These are phyloP conservation scores for Apostichopus californicus DNA, from an alignment of 35 echinoderm and acorn worm species.

Conservation along the genomic window DNA sequence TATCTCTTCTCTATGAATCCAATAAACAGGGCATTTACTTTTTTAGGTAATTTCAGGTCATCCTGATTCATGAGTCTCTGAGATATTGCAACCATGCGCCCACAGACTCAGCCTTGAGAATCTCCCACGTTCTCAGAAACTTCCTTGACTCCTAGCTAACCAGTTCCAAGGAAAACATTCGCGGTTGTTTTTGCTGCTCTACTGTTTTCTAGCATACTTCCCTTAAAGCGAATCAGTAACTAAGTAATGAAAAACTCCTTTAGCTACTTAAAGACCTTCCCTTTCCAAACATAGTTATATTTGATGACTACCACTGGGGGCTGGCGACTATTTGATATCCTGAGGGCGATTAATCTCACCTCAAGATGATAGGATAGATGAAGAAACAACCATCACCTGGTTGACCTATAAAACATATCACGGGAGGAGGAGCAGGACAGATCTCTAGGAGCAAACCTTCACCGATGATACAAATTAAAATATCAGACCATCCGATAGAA, in stretches of 20 bases:
- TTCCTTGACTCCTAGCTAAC: constrained; percentile 39
- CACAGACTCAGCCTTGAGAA: constrained; percentile 42
- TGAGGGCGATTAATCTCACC: constrained; percentile 8
- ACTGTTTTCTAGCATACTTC: constrained; percentile 6
- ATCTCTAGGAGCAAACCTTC: background rate
- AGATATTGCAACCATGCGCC: constrained; percentile 21
- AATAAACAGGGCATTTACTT: constrained; percentile 31
- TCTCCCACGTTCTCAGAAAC: constrained; percentile 31
- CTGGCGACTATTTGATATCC: constrained; percentile 24
- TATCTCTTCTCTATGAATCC: background rate
- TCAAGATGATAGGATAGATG: constrained; percentile 1
- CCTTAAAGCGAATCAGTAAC: constrained; percentile 36
- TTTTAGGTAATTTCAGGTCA: constrained; percentile 44
- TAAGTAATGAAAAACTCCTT: constrained; percentile 56
- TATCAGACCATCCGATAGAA: background rate
- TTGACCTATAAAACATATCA: constrained; percentile 51
- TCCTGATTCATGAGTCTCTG: background rate
- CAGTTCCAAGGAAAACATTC: constrained; percentile 51
- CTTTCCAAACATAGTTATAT: constrained; percentile 44
- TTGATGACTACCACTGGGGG: constrained; percentile 54
- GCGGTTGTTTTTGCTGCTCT: constrained; percentile 34
- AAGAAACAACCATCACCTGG: constrained; percentile 41
- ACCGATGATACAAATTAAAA: background rate
- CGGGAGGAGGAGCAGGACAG: background rate
- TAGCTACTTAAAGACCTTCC: constrained; percentile 55